Conservation (phyloP, 2,113 vertebrate genomes). For the Zapus hudsonius region DNA sequence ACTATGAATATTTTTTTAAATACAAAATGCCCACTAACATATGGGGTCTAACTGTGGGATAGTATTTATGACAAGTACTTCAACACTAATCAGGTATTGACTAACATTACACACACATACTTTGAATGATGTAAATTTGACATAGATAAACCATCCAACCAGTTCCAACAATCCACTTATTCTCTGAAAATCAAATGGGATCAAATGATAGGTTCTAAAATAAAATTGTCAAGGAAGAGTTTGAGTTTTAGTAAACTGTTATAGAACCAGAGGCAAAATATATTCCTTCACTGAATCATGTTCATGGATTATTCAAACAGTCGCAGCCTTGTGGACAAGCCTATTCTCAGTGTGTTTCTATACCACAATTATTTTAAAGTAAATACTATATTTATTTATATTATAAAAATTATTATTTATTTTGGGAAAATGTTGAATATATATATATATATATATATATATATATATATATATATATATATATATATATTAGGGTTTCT, state of each 20-base stretch:
- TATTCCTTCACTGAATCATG: neutral
- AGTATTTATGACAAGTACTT: neutral
- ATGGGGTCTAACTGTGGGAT: no score
- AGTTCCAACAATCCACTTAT: neutral
- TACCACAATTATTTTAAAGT: neutral
- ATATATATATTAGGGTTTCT: neutral
- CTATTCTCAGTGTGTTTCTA: neutral
- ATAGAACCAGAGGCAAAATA: neutral
- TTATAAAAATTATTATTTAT: neutral
- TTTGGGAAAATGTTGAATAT: neutral
- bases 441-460: no score
- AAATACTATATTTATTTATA: neutral
- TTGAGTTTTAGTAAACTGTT: neutral
- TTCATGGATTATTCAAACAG: neutral
- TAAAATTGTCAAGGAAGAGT: neutral
- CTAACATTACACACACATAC: neutral
- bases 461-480: no score
- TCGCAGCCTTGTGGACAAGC: neutral
- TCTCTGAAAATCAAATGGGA: neutral
- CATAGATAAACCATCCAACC: neutral
- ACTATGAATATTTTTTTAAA: no score
- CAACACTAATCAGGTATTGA: neutral
- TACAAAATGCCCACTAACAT: no score
- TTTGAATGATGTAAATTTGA: neutral
- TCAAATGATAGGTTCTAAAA: neutral